Percentiles rank a stretch among this genome's conserved stretches.
These are phyloP conservation scores for Hiodon alosoides DNA, from an alignment of 2,113 vertebrate species.

Conservation along the genomic window DNA sequence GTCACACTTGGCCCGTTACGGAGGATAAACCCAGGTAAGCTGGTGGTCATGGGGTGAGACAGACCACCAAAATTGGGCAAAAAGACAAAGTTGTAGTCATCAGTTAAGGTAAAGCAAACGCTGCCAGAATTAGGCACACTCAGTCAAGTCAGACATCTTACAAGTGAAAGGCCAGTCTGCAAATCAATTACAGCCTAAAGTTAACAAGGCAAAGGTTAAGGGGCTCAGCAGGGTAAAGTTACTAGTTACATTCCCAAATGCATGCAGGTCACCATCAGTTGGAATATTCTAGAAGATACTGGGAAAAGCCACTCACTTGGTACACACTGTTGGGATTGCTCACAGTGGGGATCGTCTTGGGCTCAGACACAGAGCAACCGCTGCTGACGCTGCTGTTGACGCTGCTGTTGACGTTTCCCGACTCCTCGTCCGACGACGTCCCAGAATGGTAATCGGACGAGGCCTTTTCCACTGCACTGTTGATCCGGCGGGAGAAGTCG, in stretches of 20 bases:
- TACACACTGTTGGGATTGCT: conserved; percentile 94
- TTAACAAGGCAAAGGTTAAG: not conserved
- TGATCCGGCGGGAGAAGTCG: conserved; percentile 72
- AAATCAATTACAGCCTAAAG: not conserved
- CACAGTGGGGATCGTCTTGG: conserved; percentile 77
- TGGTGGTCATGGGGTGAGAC: too few species aligned
- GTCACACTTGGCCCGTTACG: not conserved
- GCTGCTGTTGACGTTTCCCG: conserved; percentile 39
- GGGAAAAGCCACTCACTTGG: conserved; percentile 61
- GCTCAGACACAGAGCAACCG: conserved; percentile 33
- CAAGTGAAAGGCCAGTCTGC: too few species aligned
- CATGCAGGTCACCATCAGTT: not conserved
- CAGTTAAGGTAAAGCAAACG: not conserved
- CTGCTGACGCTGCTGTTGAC: conserved; percentile 23
- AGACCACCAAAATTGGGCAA: not conserved
- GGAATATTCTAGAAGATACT: not conserved
- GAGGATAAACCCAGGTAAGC: not conserved
- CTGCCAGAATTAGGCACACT: too few species aligned
- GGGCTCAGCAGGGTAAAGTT: too few species aligned
- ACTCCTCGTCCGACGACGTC: conserved; percentile 78
- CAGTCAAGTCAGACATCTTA: too few species aligned
- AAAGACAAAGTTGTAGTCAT: not conserved
- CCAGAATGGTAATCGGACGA: conserved; percentile 61
- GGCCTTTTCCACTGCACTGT: conserved; percentile 73
- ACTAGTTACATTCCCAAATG: too few species aligned